These are phyloP conservation scores for Trisateles emortualis DNA, from an alignment of 2,888 invertebrate genomes.

Conservation along the genomic window DNA sequence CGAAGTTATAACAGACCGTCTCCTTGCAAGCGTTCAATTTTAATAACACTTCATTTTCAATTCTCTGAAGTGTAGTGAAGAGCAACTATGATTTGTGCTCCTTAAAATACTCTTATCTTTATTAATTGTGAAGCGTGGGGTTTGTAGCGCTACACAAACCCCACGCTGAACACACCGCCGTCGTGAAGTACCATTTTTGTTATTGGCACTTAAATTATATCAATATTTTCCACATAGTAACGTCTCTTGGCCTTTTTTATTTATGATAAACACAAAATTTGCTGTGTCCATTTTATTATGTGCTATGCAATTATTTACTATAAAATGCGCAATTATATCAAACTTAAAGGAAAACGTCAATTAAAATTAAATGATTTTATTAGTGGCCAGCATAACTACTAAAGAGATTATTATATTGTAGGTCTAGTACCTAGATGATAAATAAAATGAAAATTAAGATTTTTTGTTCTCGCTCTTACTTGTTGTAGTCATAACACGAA, in stretches of 20 bases:
- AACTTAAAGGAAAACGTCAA: neutral
- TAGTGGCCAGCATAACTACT: neutral
- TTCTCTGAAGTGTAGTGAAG: conserved; percentile 45
- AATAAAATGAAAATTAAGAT: neutral
- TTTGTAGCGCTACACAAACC: conserved; percentile 5
- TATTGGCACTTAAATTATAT: conserved; percentile 33
- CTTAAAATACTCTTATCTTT: conserved; percentile 2
- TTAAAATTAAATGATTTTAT: conserved; percentile 1
- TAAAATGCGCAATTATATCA: neutral
- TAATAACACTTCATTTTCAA: conserved; percentile 28
- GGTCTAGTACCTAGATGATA: neutral
- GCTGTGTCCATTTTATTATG: conserved; percentile 4
- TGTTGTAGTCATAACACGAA: neutral
- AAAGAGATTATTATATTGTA: neutral
- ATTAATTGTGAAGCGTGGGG: conserved; percentile 7
- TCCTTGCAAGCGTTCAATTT: neutral
- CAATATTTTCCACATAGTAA: conserved; percentile 7
- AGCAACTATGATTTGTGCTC: conserved; percentile 6
- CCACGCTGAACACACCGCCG: conserved; percentile 6
- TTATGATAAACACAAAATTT: conserved; percentile 4
- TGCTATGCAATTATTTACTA: conserved; percentile 1
- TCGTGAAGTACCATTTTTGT: conserved; percentile 8
- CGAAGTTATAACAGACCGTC: conserved; percentile 9
- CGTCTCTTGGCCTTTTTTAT: conserved; percentile 4
- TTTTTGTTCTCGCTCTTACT: neutral